Conservation (phyloP, 2,113 vertebrate genomes). For the Ictalurus furcatus region DNA sequence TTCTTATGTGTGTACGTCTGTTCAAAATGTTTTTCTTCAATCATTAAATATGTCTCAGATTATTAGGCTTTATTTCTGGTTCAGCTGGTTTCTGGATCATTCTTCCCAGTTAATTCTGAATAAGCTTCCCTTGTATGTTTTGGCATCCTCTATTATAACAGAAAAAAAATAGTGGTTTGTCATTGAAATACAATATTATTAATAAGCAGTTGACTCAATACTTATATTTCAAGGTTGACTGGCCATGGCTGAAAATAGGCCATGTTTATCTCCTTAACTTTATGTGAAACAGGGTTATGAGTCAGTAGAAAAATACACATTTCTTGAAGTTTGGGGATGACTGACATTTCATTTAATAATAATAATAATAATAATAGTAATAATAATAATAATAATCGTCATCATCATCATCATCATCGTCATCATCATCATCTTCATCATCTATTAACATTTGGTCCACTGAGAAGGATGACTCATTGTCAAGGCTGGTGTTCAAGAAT, state of each 20-base stretch:
- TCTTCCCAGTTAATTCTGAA: neutral
- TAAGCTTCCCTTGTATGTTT: neutral
- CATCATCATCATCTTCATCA: neutral
- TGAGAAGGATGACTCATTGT: neutral
- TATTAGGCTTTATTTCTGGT: neutral
- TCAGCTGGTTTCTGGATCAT: neutral
- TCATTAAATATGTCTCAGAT: neutral
- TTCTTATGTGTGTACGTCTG: neutral
- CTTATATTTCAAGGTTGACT: neutral
- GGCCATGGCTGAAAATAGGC: neutral
- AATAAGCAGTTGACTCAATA: neutral
- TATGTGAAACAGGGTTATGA: neutral
- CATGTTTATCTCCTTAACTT: neutral
- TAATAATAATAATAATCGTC: neutral
- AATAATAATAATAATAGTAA: slow-evolving; percentile 2
- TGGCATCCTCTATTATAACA: neutral
- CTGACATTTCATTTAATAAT: neutral
- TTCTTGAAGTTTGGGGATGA: neutral
- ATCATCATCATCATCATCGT: neutral
- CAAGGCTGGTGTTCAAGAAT: neutral
- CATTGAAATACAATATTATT: neutral
- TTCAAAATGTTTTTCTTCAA: neutral
- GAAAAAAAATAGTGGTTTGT: neutral
- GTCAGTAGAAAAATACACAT: neutral
- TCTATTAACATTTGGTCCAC: neutral